Conservation (phyloP, 2,113 vertebrate genomes). For the Prinia subflava region DNA sequence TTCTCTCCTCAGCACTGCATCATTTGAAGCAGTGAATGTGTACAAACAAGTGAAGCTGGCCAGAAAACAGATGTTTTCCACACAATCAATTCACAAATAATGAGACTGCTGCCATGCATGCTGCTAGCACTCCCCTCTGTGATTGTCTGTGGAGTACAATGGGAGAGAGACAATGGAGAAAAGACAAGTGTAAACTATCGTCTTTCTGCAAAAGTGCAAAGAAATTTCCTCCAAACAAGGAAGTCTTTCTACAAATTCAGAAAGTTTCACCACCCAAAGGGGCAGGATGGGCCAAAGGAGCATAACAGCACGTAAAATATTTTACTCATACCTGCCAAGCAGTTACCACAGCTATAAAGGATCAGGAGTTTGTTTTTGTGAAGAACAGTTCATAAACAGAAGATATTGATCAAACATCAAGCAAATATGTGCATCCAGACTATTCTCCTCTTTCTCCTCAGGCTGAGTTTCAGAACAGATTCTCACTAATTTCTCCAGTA, state of each 20-base stretch:
- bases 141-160: not conserved
- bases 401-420: not conserved
- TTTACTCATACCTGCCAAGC: not conserved
- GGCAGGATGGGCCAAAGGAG: not conserved
- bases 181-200: not conserved
- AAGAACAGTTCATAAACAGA: not conserved
- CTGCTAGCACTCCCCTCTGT: not conserved
- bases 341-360: not conserved
- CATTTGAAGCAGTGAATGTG: not conserved
- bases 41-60: slow-evolving; percentile 38
- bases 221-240: not conserved
- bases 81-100: slow-evolving; percentile 16
- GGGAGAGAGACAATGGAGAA: not conserved
- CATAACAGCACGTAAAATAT: not conserved
- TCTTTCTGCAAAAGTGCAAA: not conserved
- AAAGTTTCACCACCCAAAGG: not conserved
- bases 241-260: not conserved
- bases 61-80: slow-evolving; percentile 36
- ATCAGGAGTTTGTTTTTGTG: not conserved
- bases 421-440: not conserved
- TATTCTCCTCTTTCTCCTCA: not conserved
- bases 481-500: not conserved
- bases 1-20: not conserved
- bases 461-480: not conserved
- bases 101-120: not conserved